Evolutionary conservation across 2,113 vertebrate species (phyloP).

Genomic region (Cettia cetti): DNA sequence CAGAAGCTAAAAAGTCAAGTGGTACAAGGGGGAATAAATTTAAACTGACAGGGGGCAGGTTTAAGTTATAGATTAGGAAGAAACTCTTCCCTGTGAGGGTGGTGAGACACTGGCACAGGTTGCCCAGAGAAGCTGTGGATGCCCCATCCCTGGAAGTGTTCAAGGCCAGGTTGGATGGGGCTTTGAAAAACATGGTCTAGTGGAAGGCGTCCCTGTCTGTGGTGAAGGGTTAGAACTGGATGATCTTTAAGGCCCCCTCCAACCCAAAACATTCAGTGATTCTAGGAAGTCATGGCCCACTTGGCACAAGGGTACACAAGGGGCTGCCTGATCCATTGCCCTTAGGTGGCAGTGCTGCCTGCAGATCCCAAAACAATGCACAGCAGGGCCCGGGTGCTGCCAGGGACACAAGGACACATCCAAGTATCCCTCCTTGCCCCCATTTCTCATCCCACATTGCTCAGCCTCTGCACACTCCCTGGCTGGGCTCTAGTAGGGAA

Average conservation of each 20-base stretch:
- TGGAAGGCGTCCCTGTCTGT: not conserved
- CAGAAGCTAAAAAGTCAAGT: not conserved
- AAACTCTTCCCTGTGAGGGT: not conserved
- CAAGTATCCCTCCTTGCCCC: not conserved
- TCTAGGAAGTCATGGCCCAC: not conserved
- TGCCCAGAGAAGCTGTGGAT: not conserved
- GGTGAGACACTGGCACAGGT: not conserved
- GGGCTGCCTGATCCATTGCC: not conserved
- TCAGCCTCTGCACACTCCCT: not conserved
- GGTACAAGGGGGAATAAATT: not conserved
- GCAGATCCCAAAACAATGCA: not conserved
- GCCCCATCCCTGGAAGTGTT: not conserved
- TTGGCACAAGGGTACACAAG: not conserved
- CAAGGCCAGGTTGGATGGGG: not conserved
- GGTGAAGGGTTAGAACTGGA: not conserved
- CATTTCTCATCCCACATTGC: not conserved
- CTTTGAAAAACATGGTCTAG: not conserved
- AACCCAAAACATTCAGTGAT: not conserved
- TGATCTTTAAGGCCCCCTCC: not conserved
- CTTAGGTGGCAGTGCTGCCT: slow-evolving; percentile 14
- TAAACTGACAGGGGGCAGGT: not conserved
- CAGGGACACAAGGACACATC: not conserved
- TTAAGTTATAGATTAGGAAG: not conserved
- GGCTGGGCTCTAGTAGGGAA: fast-evolving
- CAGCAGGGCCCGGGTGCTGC: not conserved